Percentiles rank a stretch among this genome's conserved stretches.
Evolutionary conservation across 2,113 vertebrate genomes (phyloP).

Genomic region (Nothoprocta perdicaria): DNA sequence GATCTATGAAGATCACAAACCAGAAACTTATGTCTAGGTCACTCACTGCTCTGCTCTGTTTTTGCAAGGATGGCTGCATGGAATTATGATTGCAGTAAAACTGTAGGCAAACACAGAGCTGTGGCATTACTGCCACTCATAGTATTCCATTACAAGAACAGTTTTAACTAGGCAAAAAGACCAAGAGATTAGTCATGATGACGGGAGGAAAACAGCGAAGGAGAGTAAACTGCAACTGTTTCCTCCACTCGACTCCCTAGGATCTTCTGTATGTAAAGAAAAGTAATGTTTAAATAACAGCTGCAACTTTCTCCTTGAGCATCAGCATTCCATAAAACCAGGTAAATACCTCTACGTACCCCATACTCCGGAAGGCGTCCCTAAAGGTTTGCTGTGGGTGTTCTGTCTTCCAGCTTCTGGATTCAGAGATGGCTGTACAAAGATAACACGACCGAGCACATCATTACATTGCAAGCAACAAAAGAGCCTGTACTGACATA

Average conservation of each 20-base stretch:
- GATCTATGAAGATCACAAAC: not conserved
- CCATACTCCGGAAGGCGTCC: constrained; percentile 97
- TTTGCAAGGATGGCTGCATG: not conserved
- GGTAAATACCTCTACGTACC: constrained; percentile 80
- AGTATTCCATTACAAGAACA: not conserved
- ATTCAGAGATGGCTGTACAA: constrained; percentile 93
- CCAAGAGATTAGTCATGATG: not conserved
- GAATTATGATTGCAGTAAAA: not conserved
- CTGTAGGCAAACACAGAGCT: not conserved
- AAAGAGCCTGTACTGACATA: not conserved
- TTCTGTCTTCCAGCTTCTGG: constrained; percentile 96
- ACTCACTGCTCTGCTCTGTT: not conserved
- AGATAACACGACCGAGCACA: not conserved
- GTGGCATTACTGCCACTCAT: not conserved
- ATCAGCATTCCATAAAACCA: not conserved
- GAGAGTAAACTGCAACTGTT: not conserved
- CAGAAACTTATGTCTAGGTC: not conserved
- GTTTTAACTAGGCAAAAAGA: not conserved
- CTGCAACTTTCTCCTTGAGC: not conserved
- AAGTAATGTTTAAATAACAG: fast-evolving
- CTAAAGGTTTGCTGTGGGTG: constrained; percentile 89
- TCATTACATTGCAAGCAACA: fast-evolving
- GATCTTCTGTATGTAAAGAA: not conserved
- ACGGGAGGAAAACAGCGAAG: not conserved
- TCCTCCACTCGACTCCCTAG: not conserved